Conservation (phyloP, 1,140 invertebrate genomes). For the Acromyrmex echinatior region DNA sequence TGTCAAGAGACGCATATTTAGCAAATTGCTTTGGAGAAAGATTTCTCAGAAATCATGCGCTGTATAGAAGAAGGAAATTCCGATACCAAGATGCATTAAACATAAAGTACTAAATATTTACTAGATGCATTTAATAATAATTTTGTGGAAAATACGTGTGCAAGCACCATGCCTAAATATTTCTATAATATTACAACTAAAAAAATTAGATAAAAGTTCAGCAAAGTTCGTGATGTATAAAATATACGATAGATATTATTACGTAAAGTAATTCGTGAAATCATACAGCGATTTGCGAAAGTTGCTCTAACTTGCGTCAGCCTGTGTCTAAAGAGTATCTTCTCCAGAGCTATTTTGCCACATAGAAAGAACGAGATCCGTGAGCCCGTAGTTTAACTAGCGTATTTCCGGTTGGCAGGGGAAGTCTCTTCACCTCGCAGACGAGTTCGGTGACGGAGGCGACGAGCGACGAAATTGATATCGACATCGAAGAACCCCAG, state of each 20-base stretch:
- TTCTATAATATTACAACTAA: background rate
- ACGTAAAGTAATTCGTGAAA: slow-evolving; percentile 20
- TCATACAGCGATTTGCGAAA: slow-evolving; percentile 43
- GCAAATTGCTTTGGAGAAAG: slow-evolving; percentile 44
- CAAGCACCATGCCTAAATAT: background rate
- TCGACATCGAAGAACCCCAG: slow-evolving; percentile 89
- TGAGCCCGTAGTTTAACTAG: slow-evolving; percentile 78
- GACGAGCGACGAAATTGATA: slow-evolving; percentile 91
- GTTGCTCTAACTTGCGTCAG: slow-evolving; percentile 46
- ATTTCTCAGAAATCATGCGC: slow-evolving; percentile 2
- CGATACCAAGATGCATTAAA: background rate
- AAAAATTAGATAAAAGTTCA: background rate
- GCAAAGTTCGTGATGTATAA: background rate
- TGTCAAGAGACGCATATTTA: slow-evolving; percentile 28
- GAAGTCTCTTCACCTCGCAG: slow-evolving; percentile 89
- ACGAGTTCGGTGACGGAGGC: slow-evolving; percentile 91
- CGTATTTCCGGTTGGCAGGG: slow-evolving; percentile 83
- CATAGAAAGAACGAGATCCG: slow-evolving; percentile 65
- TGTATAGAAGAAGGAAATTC: background rate
- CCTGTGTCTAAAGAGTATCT: slow-evolving; percentile 61
- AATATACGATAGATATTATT: background rate
- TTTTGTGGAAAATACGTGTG: background rate
- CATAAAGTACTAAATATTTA: background rate
- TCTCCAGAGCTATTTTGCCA: slow-evolving; percentile 62
- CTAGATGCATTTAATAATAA: background rate